Base-by-base conservation (phyloP, 1,140 invertebrate genomes). In the Homarus americanus region DNA sequence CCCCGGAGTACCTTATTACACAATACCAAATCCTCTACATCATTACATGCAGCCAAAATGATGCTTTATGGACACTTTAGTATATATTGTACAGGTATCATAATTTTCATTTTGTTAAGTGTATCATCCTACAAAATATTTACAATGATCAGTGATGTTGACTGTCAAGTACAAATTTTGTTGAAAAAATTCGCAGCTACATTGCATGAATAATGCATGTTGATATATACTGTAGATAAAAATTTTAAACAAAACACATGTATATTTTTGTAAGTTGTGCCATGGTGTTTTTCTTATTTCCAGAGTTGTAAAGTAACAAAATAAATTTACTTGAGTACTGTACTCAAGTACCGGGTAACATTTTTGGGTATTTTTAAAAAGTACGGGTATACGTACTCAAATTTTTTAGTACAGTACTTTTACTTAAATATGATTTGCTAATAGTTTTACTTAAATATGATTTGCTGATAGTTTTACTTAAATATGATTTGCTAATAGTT, bases 21-120 rank as follows among this genome's bases (percentile, higher is more conserved):
- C 79, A 0, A 75, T 90, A 32, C 72, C 80, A 32, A 90, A 90
- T 78, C 44, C 80, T 1, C 58, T 90, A 34, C 88, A 82, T 84
- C 88, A 90, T 40, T 90, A 83, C 41, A 83, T 90, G 66, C 86
- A 88, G 38, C 78, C 86, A 80, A 88, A 88, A 58, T 88, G 41
- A 78, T 28, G 7, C n/a, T 28, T 44, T 24, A 58, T 53, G 32
- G 5, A 7, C 5, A 32, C 28, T 69, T 4, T 9, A 15, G 3
- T 20, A 20, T 5, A 63, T 4, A 20, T 20, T 20, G 58, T 63
- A 63, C 58, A 4, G 4, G 58, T 3, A 15, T 20, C 9, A 32
- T 7, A 69, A 32, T 69, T 69, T 28, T 32, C 5, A 10, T 7
- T 28, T 32, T 69, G 4, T 12, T 32, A 12, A 28, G 3, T 32